Percentiles rank a stretch among this genome's conserved stretches.
These are phyloP conservation scores for Morone saxatilis DNA, from an alignment of 2,113 vertebrate species.

Conservation along the genomic window DNA sequence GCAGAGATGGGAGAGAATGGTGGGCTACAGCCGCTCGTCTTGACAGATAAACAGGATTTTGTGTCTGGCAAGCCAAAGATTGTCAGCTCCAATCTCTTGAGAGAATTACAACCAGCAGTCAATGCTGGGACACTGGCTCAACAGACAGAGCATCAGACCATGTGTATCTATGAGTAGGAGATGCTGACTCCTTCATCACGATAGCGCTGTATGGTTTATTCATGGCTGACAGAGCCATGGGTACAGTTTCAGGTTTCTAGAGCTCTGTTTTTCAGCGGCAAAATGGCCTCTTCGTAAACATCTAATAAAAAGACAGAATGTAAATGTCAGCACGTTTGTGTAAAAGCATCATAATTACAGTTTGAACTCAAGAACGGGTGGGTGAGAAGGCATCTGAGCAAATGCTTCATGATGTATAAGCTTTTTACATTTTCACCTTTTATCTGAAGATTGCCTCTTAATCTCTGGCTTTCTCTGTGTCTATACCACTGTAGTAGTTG, in stretches of 20 bases:
- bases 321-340: slow-evolving; percentile 50
- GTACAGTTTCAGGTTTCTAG: slow-evolving; percentile 39
- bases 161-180: slow-evolving; percentile 50
- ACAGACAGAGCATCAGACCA: slow-evolving; percentile 53
- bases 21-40: slow-evolving; percentile 58
- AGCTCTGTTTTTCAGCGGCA: not conserved
- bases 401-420: slow-evolving; percentile 41
- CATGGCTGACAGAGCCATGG: slow-evolving; percentile 40
- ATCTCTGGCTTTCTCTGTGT: slow-evolving; percentile 5
- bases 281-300: slow-evolving; percentile 29
- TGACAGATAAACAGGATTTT: slow-evolving; percentile 83
- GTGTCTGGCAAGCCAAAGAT: slow-evolving; percentile 76
- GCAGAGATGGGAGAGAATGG: slow-evolving; percentile 58
- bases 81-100: slow-evolving; percentile 77
- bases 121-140: slow-evolving; percentile 66
- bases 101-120: slow-evolving; percentile 81
- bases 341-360: slow-evolving; percentile 36
- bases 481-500: not conserved
- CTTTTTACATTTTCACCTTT: slow-evolving; percentile 51
- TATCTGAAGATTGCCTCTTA: slow-evolving; percentile 26
- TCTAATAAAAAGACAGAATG: slow-evolving; percentile 23
- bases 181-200: slow-evolving; percentile 55
- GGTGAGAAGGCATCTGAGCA: slow-evolving; percentile 2
- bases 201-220: slow-evolving; percentile 63
- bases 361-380: slow-evolving; percentile 13